Percentiles rank a stretch among this genome's conserved stretches.
phyloP scores from a whole-genome alignment of 2,797 vertebrate species.

The Acanthurus leucopareius region DNA sequence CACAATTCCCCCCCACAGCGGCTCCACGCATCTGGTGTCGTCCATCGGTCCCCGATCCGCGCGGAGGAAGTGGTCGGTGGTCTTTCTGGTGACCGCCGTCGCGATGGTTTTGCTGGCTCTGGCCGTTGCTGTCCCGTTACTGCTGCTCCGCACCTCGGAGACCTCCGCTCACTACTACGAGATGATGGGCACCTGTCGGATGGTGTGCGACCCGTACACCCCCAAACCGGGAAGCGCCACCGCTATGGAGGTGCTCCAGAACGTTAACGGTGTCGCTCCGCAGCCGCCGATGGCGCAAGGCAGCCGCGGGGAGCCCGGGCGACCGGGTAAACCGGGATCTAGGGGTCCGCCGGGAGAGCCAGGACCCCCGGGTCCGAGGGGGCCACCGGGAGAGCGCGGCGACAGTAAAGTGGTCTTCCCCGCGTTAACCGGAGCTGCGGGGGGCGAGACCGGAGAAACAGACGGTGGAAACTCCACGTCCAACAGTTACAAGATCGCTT shows the following conservation, averaged over 20 bases:
- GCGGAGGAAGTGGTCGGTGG: slow-evolving; percentile 87
- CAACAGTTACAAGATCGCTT: slow-evolving; percentile 89
- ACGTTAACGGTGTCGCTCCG: slow-evolving; percentile 88
- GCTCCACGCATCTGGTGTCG: slow-evolving; percentile 85
- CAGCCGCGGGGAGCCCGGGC: slow-evolving; percentile 90
- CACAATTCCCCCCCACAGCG: slow-evolving; percentile 88
- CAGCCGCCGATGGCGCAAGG: slow-evolving; percentile 90
- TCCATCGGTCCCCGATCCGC: slow-evolving; percentile 84
- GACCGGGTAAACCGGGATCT: slow-evolving; percentile 91
- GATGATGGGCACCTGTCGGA: slow-evolving; percentile 97
- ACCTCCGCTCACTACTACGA: slow-evolving; percentile 92
- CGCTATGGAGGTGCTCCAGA: slow-evolving; percentile 91
- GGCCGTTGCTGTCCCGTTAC: slow-evolving; percentile 88
- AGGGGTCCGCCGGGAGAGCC: slow-evolving; percentile 91
- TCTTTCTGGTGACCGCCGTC: slow-evolving; percentile 85
- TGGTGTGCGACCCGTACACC: slow-evolving; percentile 95
- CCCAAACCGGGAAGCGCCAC: slow-evolving; percentile 83
- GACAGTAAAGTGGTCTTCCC: slow-evolving; percentile 84
- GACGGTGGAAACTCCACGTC: slow-evolving; percentile 84
- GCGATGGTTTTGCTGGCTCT: slow-evolving; percentile 89
- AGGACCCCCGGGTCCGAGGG: slow-evolving; percentile 91
- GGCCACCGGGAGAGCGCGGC: slow-evolving; percentile 90
- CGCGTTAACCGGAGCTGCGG: slow-evolving; percentile 74
- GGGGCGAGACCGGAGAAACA: slow-evolving; percentile 80
- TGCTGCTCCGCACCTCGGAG: slow-evolving; percentile 87